phyloP scores from a whole-genome alignment of 2,888 invertebrate genomes.

The Ferdinandea cuprea region DNA sequence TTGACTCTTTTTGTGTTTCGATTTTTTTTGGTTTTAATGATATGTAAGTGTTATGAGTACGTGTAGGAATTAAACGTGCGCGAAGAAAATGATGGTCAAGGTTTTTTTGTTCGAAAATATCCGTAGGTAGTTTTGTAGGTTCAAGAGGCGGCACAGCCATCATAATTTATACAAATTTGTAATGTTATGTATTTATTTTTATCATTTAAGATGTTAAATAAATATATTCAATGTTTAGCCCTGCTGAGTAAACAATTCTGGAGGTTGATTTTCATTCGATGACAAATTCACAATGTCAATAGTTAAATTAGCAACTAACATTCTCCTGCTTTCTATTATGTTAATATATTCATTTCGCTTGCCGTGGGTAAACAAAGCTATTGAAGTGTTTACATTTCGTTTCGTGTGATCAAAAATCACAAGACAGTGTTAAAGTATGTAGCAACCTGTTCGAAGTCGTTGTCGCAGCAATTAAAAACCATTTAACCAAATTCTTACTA shows the following conservation, averaged over 20 bases:
- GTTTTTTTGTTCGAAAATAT: no score
- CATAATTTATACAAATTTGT: neutral
- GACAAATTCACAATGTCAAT: neutral
- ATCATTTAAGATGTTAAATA: neutral
- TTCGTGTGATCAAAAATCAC: neutral
- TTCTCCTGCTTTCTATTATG: neutral
- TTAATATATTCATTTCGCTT: constrained; percentile 1
- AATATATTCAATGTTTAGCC: neutral
- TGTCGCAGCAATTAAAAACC: neutral
- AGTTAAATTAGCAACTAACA: constrained; percentile 3
- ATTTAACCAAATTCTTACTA: neutral
- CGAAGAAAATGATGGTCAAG: constrained; percentile 11
- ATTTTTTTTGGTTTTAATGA: no score
- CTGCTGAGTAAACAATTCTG: neutral
- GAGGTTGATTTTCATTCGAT: neutral
- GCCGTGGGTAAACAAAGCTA: neutral
- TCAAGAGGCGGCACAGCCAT: no score
- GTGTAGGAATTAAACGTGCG: neutral
- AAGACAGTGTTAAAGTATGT: neutral
- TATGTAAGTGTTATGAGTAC: neutral
- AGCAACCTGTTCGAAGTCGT: neutral
- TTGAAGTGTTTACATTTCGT: neutral
- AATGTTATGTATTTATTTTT: neutral
- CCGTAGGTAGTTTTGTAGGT: neutral
- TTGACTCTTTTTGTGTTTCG: neutral